These are phyloP conservation scores for Halcyon senegalensis DNA, from an alignment of 2,113 vertebrate genomes.

Conservation along the genomic window DNA sequence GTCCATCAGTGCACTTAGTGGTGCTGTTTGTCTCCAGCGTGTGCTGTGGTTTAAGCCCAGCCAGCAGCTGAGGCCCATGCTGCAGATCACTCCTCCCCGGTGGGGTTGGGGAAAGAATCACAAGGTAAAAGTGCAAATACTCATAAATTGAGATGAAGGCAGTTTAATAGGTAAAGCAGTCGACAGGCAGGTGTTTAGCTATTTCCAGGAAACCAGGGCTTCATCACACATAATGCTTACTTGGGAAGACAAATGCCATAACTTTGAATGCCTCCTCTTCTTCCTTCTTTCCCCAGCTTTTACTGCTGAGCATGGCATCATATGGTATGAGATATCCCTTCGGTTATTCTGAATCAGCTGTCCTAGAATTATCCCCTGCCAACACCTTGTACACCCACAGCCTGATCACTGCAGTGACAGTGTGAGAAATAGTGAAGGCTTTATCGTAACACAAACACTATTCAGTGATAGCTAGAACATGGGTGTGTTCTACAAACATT, in stretches of 20 bases:
- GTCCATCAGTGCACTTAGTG: neutral
- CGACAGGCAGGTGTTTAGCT: neutral
- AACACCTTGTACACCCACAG: neutral
- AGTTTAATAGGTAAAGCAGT: neutral
- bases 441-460: no score
- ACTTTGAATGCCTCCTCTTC: neutral
- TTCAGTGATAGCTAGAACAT: neutral
- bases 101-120: rapidly evolving
- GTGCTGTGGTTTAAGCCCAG: neutral
- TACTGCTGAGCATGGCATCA: neutral
- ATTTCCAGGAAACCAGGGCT: neutral
- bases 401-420: neutral
- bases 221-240: neutral
- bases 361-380: neutral
- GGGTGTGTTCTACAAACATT: neutral
- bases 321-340: neutral
- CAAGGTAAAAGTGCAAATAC: neutral
- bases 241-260: neutral
- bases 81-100: neutral
- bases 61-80: rapidly evolving
- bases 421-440: neutral
- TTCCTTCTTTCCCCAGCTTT: neutral
- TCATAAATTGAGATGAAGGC: neutral
- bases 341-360: neutral
- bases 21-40: neutral